A percentile compares a stretch with the other conserved stretches of the same genome.
These are phyloP conservation scores for Alexandromys fortis DNA, from an alignment of 2,113 vertebrate species.

Conservation along the genomic window DNA sequence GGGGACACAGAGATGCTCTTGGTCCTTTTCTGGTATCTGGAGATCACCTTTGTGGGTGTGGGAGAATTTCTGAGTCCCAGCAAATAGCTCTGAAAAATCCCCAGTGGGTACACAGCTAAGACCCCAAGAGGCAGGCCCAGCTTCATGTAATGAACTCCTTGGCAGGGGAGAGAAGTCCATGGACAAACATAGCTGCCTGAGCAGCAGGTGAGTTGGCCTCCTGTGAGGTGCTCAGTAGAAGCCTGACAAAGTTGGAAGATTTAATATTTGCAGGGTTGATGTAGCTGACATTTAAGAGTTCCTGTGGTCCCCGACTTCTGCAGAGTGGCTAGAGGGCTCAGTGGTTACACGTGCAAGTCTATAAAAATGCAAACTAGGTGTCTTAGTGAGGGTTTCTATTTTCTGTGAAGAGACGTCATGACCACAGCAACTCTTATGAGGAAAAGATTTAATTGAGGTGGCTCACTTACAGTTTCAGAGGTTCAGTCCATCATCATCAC, in stretches of 20 bases:
- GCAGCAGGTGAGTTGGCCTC: background rate
- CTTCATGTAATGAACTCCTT: background rate
- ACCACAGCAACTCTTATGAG: background rate
- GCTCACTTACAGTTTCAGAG: background rate
- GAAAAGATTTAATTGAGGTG: background rate
- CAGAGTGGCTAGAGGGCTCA: background rate
- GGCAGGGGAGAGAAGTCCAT: background rate
- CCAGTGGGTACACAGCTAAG: background rate
- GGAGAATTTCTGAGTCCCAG: background rate
- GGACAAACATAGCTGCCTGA: background rate
- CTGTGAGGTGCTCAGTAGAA: background rate
- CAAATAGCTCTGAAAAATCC: background rate
- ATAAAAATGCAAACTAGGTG: background rate
- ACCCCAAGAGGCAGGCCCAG: background rate
- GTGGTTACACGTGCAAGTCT: background rate
- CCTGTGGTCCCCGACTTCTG: background rate
- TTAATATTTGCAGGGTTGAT: background rate
- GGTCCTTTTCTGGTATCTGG: background rate
- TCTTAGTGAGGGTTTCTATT: background rate
- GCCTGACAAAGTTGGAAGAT: background rate
- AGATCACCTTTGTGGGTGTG: fast-evolving
- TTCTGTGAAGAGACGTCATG: background rate
- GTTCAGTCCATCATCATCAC: background rate
- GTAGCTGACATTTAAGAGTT: too few species aligned
- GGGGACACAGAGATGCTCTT: fast-evolving